phyloP scores from a whole-genome alignment of 2,797 vertebrate species.

The Buphagus erythrorhynchus region DNA sequence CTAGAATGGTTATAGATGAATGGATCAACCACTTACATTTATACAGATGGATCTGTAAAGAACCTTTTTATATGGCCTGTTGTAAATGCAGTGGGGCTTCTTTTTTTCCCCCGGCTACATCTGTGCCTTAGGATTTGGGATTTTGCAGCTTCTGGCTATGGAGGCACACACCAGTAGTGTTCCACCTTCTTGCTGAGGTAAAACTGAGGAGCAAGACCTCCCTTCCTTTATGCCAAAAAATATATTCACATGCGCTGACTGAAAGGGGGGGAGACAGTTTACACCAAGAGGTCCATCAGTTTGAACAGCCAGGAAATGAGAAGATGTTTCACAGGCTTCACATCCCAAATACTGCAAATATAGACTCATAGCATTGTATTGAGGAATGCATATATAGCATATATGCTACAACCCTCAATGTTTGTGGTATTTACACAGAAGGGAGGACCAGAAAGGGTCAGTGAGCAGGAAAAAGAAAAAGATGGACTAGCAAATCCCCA shows the following conservation, averaged over 20 bases:
- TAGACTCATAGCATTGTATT: neutral
- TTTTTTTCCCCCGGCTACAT: neutral
- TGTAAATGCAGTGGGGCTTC: neutral
- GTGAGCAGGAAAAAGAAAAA: neutral
- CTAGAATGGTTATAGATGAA: constrained; percentile 61
- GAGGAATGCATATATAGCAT: too few relatives aligned
- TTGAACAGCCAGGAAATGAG: neutral
- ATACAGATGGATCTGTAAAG: constrained; percentile 63
- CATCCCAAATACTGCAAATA: neutral
- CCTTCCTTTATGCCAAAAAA: neutral
- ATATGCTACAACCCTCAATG: neutral
- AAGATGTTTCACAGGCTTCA: neutral
- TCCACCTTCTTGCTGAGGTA: neutral
- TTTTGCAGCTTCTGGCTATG: neutral
- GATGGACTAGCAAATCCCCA: neutral
- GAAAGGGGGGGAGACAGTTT: neutral
- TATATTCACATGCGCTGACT: neutral
- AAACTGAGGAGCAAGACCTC: neutral
- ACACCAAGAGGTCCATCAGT: neutral
- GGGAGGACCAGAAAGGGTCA: neutral
- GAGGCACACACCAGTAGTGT: neutral
- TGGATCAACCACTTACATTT: constrained; percentile 70
- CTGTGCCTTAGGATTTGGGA: neutral
- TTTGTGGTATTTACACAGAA: neutral
- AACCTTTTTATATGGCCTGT: constrained; percentile 26